Evolutionary conservation across 2,113 vertebrate genomes (phyloP), one percentile per base, ranked within the genome.

Genomic region (Pseudorectes ferrugineus): DNA sequence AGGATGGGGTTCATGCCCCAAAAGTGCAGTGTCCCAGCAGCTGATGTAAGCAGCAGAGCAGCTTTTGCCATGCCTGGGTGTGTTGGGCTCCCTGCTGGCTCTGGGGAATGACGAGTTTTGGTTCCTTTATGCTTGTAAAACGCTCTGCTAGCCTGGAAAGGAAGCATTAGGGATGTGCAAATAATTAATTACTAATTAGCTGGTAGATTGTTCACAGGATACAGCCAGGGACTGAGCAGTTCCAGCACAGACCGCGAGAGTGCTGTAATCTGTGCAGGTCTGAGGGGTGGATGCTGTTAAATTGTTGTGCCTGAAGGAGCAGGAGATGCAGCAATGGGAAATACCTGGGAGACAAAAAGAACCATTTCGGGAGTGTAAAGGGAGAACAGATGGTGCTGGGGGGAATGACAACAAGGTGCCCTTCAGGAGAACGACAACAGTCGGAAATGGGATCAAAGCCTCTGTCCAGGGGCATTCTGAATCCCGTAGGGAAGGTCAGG

Each of bases 161-260:
- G 66, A 81, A 82, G 62, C n/a, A 45, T 82, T 85, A 61, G 66
- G 67, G 70, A 72, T 75, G 70, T 79, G 77, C 85, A 85, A 82
- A 65, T 55, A 75, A 89, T 84, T 93, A 96, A 77, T 96, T 85
- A 52, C 52, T 87, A 87, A 93, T 88, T 89, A 82, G 28, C 28
- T 38, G 54, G 62, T 75, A 48, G 66, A 31, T n/a, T 72, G 51
- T 46, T 89, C 17, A 7, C 25, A 55, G 59, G 9, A 22, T 77
- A 31, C 15, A 85, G 71, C 66, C 67, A 6, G 83, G 77, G 63
- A 52, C 76, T 52, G 58, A 63, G 61, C 29, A 49, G 54, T 4
- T 46, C 59, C 45, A 88, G 75, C 25, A 19, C 45, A 58, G 84
- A 20, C 12, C 0, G 0, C 3, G 63, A 33, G 70, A 33, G 45